Base-by-base conservation (phyloP, 1,140 invertebrate genomes). In the Orussus abietinus region DNA sequence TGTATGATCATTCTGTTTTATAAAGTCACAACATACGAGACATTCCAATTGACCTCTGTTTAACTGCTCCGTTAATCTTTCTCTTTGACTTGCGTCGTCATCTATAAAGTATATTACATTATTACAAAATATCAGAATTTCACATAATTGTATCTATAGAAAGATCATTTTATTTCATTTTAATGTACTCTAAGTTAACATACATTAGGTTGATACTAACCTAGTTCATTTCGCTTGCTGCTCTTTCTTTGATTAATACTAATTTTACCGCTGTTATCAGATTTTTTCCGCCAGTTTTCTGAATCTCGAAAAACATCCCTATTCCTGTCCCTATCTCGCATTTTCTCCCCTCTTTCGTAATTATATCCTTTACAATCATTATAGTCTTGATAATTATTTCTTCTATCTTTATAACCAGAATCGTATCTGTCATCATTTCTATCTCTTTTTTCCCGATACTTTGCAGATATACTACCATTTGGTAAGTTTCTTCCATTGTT, bases 21-120 rank as follows among this genome's bases (percentile, higher is more conserved):
- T 84, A 28, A 76, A 70, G 31, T 94, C 91, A 64, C 88, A 95
- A 60, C 95, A 98, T 2, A 98, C 90, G 50, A 96, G 77, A 62
- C 95, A 98, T 64, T 97, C 94, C 33, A 94, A 75, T 0, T 76
- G 77, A 2, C 85, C 83, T 32, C 79, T 79, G 40, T 82, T 83
- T 14, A 96, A 66, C 57, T 92, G 86, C 10, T 92, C 84, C 14
- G 82, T 86, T 14, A 96, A 75, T 28, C 85, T 76, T 59, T 91
- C 92, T 28, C 86, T 75, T 62, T 91, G 88, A 28, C 80, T 82
- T 44, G 77, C 73, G 49, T 77, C 77, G 40, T 76, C 74, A 49
- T 76, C 74, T 67, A 45, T 43, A 51, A 62, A 52, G 51, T 58
- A 39, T 30, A 41, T 45, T 43, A 40, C 30, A n/a, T n/a, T n/a